phyloP scores from a whole-genome alignment of 1,140 invertebrate genomes.

The Bombus polaris region DNA sequence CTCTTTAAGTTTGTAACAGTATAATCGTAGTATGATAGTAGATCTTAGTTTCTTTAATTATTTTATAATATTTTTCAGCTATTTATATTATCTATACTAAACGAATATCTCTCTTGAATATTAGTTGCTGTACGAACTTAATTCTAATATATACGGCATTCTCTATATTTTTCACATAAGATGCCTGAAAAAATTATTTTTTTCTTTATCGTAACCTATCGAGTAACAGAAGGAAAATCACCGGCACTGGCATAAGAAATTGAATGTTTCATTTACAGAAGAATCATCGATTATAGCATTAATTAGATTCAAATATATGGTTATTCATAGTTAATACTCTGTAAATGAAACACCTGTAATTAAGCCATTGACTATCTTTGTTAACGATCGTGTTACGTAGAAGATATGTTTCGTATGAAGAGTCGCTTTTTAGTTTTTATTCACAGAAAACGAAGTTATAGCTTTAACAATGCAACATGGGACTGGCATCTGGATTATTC shows the following conservation, averaged over 20 bases:
- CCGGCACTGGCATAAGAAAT: constrained; percentile 62
- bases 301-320: background rate
- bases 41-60: constrained; percentile 44
- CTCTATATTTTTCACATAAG: constrained; percentile 12
- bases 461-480: constrained; percentile 62
- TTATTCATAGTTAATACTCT: background rate
- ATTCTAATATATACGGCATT: constrained; percentile 10
- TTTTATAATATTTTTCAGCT: constrained; percentile 53
- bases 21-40: constrained; percentile 41
- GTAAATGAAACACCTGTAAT: constrained; percentile 57
- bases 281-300: background rate
- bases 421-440: constrained; percentile 65
- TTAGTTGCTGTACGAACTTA: constrained; percentile 19
- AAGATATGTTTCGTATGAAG: constrained; percentile 54
- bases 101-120: constrained; percentile 20
- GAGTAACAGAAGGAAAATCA: constrained; percentile 52
- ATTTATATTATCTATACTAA: constrained; percentile 52
- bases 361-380: constrained; percentile 62
- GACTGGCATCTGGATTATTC: constrained; percentile 62
- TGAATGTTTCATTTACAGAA: constrained; percentile 58
- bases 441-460: constrained; percentile 56
- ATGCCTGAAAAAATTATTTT: background rate
- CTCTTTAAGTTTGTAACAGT: constrained; percentile 24
- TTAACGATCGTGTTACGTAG: constrained; percentile 58
- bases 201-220: constrained; percentile 27